Percentiles rank a stretch among this genome's conserved stretches.
Conservation (phyloP, 1,140 invertebrate species). For the Apis dorsata region DNA sequence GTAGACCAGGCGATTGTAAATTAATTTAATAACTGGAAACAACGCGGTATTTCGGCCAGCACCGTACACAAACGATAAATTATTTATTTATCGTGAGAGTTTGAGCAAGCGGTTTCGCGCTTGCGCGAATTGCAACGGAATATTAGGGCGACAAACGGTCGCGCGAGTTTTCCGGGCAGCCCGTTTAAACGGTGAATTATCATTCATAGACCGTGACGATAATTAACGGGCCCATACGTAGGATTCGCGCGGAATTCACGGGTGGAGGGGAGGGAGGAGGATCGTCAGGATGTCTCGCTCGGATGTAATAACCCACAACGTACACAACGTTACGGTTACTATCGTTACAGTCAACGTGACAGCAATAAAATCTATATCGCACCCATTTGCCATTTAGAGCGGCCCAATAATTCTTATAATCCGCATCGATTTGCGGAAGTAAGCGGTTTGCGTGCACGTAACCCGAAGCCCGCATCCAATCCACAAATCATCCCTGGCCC, state of each 20-base stretch:
- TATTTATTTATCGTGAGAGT: slow-evolving; percentile 45
- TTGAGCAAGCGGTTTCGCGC: background rate
- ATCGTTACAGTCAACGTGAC: slow-evolving; percentile 43
- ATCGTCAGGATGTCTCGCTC: slow-evolving; percentile 7
- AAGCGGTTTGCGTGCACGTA: slow-evolving; percentile 57
- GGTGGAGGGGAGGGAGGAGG: background rate
- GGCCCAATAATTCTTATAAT: slow-evolving; percentile 65
- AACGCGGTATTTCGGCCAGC: background rate
- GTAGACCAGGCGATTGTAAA: slow-evolving; percentile 52
- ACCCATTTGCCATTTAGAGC: slow-evolving; percentile 58
- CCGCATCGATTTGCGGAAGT: slow-evolving; percentile 58
- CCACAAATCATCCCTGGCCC: slow-evolving; percentile 54
- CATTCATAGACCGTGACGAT: slow-evolving; percentile 56
- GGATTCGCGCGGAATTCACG: slow-evolving; percentile 10
- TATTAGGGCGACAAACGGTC: slow-evolving; percentile 36
- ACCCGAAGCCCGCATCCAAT: slow-evolving; percentile 40
- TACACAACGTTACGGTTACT: slow-evolving; percentile 40
- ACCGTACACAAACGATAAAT: slow-evolving; percentile 41
- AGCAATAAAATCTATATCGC: slow-evolving; percentile 61
- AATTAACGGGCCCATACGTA: slow-evolving; percentile 57
- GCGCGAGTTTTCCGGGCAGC: slow-evolving; percentile 32
- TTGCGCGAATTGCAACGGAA: slow-evolving; percentile 25
- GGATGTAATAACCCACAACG: slow-evolving; percentile 25
- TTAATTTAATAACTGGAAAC: slow-evolving; percentile 57
- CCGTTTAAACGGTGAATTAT: slow-evolving; percentile 57